Evolutionary conservation across 2,113 vertebrate genomes (phyloP).

Genomic region (Brachyhypopomus occidentalis): DNA sequence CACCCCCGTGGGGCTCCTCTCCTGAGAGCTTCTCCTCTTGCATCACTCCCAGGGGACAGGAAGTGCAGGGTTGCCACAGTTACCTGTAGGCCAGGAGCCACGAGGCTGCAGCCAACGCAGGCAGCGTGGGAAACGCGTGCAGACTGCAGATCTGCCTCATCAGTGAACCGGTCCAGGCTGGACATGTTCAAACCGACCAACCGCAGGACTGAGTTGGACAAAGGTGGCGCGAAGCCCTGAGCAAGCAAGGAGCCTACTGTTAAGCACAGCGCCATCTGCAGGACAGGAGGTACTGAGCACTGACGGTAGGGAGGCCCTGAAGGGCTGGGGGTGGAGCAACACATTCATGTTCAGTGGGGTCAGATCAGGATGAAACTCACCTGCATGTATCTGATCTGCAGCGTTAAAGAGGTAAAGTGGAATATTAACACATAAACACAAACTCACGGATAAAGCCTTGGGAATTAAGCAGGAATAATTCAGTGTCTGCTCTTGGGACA

Average conservation of each 20-base stretch:
- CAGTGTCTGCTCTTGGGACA: constrained; percentile 4
- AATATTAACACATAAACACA: constrained; percentile 60
- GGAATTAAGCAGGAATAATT: constrained; percentile 44
- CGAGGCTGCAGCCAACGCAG: neutral
- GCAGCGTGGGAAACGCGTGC: no score
- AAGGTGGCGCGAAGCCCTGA: neutral
- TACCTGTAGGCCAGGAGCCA: neutral
- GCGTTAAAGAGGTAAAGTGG: constrained; percentile 77
- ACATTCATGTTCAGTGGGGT: constrained; percentile 47
- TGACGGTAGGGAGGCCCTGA: constrained; percentile 38
- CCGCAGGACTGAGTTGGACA: neutral
- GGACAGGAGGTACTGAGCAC: constrained; percentile 34
- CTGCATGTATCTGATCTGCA: constrained; percentile 97
- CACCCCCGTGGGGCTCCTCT: no score
- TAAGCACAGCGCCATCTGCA: neutral
- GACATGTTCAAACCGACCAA: neutral
- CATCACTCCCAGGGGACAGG: no score
- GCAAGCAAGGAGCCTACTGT: neutral
- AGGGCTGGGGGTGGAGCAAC: constrained; percentile 33
- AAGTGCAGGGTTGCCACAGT: no score
- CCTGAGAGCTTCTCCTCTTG: no score
- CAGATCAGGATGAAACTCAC: constrained; percentile 74
- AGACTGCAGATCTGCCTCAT: no score
- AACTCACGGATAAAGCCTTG: constrained; percentile 34
- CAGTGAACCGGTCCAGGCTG: no score